Evolutionary conservation across 2,797 vertebrate species (phyloP).

Genomic region (Cheirogaleus major): DNA sequence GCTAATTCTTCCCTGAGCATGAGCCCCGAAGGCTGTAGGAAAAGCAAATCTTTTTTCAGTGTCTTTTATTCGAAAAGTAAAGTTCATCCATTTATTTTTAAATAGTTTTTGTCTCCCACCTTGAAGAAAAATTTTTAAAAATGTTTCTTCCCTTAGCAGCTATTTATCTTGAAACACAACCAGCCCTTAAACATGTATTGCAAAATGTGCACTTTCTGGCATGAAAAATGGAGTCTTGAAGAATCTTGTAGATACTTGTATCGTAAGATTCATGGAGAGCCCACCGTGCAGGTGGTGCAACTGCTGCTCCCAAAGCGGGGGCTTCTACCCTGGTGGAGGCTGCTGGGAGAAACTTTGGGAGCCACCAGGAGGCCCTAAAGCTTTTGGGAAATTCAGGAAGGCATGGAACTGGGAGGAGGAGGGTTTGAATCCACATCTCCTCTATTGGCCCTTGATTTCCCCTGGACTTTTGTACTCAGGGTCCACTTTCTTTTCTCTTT

Average conservation of each 20-base stretch:
- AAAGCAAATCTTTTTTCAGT: background rate
- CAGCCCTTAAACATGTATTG: background rate
- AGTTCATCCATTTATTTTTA: background rate
- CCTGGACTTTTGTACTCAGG: background rate
- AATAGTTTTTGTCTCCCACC: background rate
- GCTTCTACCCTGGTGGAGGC: background rate
- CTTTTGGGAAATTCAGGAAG: background rate
- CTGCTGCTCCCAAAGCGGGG: background rate
- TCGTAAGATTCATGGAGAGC: background rate
- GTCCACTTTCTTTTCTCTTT: background rate
- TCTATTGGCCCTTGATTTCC: background rate
- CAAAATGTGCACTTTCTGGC: background rate
- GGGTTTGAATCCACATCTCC: too few species aligned
- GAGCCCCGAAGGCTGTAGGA: background rate
- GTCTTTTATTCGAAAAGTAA: conserved; percentile 16
- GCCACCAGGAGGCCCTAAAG: background rate
- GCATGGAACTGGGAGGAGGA: rapidly evolving
- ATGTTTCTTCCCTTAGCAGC: background rate
- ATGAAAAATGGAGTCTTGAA: background rate
- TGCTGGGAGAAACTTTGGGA: background rate
- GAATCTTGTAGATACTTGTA: conserved; percentile 33
- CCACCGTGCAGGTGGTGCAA: too few species aligned
- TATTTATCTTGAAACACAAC: conserved; percentile 21
- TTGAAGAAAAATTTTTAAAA: conserved; percentile 25
- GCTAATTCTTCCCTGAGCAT: background rate